Percentiles rank a stretch among this genome's conserved stretches.
Evolutionary conservation across 2,113 vertebrate genomes (phyloP).

Genomic region (Cynoglossus semilaevis): DNA sequence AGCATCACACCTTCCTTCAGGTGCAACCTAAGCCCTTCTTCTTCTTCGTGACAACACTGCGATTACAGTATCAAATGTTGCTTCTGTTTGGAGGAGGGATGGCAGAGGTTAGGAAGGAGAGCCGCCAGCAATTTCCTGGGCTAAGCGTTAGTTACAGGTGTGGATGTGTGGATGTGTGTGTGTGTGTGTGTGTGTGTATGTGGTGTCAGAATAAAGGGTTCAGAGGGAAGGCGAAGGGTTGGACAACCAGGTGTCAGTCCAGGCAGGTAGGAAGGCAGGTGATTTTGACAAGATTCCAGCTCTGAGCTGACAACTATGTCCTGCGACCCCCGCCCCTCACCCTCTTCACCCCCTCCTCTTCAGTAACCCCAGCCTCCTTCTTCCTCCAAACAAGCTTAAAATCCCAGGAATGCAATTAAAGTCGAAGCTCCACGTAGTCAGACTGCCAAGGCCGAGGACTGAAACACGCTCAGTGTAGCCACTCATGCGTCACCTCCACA

Average conservation of each 20-base stretch:
- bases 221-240: conserved; percentile 26
- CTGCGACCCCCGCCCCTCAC: not conserved
- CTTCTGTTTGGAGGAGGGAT: conserved; percentile 55
- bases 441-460: conserved; percentile 15
- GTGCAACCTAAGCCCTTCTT: conserved; percentile 37
- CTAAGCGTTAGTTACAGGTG: conserved; percentile 22
- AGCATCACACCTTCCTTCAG: conserved; percentile 50
- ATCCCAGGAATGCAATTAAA: conserved; percentile 70
- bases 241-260: conserved; percentile 68
- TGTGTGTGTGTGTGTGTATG: conserved; percentile 17
- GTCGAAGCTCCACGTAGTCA: conserved; percentile 37
- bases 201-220: conserved; percentile 27
- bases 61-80: conserved; percentile 71
- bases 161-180: conserved; percentile 17
- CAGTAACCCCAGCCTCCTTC: not conserved
- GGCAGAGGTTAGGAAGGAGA: conserved; percentile 42
- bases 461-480: conserved; percentile 5
- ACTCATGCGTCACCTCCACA: conserved; percentile 3
- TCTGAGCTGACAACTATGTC: conserved; percentile 42
- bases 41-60: conserved; percentile 45
- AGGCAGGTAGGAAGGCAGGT: conserved; percentile 56
- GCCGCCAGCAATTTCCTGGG: conserved; percentile 40
- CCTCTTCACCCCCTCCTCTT: conserved; percentile 8
- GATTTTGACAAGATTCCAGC: conserved; percentile 61
- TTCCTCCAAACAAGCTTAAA: conserved; percentile 37